Percentiles rank a stretch among this genome's conserved stretches.
Evolutionary conservation across 2,888 invertebrate species (phyloP).

Genomic region (Balanococcus diminutus): DNA sequence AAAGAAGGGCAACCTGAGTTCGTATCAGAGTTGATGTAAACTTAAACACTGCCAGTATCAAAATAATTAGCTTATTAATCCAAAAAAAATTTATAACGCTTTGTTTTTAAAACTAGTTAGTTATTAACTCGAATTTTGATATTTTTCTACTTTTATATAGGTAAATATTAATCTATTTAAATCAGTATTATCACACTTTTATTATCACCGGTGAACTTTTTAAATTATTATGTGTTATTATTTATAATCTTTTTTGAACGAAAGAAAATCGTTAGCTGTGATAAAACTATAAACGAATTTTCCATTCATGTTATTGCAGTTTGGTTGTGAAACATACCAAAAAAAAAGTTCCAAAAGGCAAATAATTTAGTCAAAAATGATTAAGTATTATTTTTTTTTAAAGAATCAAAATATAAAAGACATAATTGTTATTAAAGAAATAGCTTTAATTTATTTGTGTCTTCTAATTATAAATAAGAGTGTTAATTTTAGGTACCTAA

Average conservation of each 20-base stretch:
- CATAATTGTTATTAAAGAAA: neutral
- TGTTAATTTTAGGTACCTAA: neutral
- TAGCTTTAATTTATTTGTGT: neutral
- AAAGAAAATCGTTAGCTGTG: slow-evolving; percentile 13
- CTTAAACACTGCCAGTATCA: neutral
- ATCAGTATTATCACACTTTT: neutral
- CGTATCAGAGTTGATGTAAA: slow-evolving; percentile 51
- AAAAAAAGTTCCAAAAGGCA: neutral
- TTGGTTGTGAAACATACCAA: slow-evolving; percentile 33
- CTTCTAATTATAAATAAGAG: neutral
- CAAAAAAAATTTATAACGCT: neutral
- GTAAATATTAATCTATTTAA: neutral
- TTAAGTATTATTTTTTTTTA: neutral
- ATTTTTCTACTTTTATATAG: slow-evolving; percentile 2
- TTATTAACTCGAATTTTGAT: neutral
- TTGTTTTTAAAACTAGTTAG: neutral
- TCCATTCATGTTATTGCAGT: slow-evolving; percentile 5
- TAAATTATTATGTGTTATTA: neutral
- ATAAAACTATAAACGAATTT: neutral
- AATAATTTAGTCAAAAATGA: slow-evolving; percentile 3
- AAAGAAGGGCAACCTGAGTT: slow-evolving; percentile 53
- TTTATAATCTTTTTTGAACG: neutral
- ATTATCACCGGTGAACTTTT: neutral
- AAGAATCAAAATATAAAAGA: slow-evolving; percentile 16
- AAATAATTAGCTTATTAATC: neutral